Percentiles rank a stretch among this genome's conserved stretches.
Evolutionary conservation across 2,797 vertebrate genomes (phyloP).

Genomic region (Botia almorhae): DNA sequence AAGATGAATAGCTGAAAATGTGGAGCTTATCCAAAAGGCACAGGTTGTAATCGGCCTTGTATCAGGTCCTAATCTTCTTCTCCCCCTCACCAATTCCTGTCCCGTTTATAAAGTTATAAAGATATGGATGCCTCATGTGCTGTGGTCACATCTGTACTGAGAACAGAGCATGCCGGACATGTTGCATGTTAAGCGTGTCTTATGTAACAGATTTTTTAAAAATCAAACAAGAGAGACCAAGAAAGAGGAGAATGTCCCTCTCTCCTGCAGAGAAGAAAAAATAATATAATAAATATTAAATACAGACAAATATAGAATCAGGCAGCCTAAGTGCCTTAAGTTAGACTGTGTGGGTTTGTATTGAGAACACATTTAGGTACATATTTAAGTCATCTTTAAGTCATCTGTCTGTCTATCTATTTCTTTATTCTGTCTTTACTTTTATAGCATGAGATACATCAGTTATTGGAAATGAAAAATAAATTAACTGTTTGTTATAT

Average conservation of each 20-base stretch:
- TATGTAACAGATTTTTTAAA: background rate
- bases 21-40: background rate
- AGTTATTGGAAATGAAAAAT: too few species aligned
- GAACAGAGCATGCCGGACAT: background rate
- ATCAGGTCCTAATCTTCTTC: background rate
- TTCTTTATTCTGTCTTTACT: background rate
- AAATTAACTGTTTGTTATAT: too few species aligned
- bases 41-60: background rate
- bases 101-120: background rate
- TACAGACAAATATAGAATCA: constrained; percentile 6
- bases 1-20: constrained; percentile 4
- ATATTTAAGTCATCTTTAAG: background rate
- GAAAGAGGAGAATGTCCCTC: background rate
- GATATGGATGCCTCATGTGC: background rate
- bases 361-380: background rate
- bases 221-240: background rate
- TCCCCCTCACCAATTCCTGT: too few species aligned
- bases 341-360: constrained; percentile 17
- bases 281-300: constrained; percentile 8
- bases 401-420: background rate
- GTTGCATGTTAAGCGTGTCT: background rate
- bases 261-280: background rate
- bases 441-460: too few species aligned
- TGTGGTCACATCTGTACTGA: background rate
- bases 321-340: background rate